Percentiles rank a stretch among this genome's conserved stretches.
These are phyloP conservation scores for Sebastes iracundus DNA, from an alignment of 2,797 vertebrate genomes.

Conservation along the genomic window DNA sequence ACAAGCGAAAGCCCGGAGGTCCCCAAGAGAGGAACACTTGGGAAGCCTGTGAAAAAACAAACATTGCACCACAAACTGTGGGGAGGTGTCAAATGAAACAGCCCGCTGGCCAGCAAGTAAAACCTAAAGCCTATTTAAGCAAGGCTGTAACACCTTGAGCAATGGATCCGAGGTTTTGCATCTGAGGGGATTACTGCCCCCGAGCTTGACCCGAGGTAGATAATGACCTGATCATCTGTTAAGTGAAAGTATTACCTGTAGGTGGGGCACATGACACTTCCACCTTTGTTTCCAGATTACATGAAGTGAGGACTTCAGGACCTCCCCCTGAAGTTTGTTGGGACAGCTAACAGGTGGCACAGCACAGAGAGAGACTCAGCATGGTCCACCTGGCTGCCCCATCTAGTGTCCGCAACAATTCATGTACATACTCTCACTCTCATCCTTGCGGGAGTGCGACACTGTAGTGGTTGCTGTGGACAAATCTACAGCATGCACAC, in stretches of 20 bases:
- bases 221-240: conserved; percentile 60
- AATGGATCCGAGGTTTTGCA: conserved; percentile 45
- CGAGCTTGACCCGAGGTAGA: conserved; percentile 20
- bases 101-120: conserved; percentile 50
- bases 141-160: conserved; percentile 56
- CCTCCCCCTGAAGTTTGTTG: neutral
- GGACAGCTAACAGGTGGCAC: neutral
- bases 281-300: conserved; percentile 13
- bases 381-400: neutral
- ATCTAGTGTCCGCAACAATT: neutral
- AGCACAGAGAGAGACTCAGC: neutral
- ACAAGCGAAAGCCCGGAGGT: conserved; percentile 68
- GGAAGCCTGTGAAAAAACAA: conserved; percentile 73
- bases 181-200: conserved; percentile 51
- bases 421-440: neutral
- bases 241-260: conserved; percentile 56
- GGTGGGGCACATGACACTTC: conserved; percentile 38
- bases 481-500: neutral
- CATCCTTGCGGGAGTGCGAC: neutral
- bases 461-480: neutral
- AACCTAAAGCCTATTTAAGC: conserved; percentile 56
- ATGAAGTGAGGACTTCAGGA: neutral
- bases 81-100: conserved; percentile 68
- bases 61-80: conserved; percentile 62
- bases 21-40: conserved; percentile 64